These are phyloP conservation scores for Phalacrocorax carbo DNA, from an alignment of 2,113 vertebrate species.

Conservation along the genomic window DNA sequence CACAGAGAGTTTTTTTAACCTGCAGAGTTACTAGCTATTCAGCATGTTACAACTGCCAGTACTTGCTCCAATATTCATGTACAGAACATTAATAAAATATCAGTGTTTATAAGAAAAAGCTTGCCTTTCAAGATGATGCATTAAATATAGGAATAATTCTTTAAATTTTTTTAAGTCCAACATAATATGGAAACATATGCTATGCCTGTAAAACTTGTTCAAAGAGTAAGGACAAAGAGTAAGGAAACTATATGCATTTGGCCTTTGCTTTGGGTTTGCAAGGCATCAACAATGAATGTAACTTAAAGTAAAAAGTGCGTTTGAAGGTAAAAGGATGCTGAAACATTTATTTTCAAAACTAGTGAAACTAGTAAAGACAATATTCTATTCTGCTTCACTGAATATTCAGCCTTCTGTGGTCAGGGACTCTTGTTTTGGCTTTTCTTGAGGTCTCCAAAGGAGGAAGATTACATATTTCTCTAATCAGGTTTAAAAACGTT, in stretches of 20 bases:
- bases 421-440: neutral
- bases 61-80: neutral
- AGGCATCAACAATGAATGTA: neutral
- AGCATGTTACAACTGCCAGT: neutral
- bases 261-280: slow-evolving; percentile 5
- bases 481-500: slow-evolving; percentile 19
- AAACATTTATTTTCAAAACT: neutral
- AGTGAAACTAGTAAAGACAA: neutral
- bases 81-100: slow-evolving; percentile 35
- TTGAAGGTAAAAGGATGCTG: neutral
- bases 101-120: slow-evolving; percentile 6
- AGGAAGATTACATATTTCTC: slow-evolving; percentile 14
- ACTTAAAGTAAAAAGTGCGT: neutral
- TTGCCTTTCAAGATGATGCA: neutral
- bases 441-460: neutral
- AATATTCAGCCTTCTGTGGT: neutral
- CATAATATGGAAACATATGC: neutral
- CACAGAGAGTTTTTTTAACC: neutral
- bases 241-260: neutral
- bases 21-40: slow-evolving; percentile 7
- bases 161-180: neutral
- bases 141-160: neutral
- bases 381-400: neutral
- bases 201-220: neutral
- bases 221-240: neutral